phyloP scores from a whole-genome alignment of 2,888 invertebrate genomes.

The Andrena bicolor region DNA sequence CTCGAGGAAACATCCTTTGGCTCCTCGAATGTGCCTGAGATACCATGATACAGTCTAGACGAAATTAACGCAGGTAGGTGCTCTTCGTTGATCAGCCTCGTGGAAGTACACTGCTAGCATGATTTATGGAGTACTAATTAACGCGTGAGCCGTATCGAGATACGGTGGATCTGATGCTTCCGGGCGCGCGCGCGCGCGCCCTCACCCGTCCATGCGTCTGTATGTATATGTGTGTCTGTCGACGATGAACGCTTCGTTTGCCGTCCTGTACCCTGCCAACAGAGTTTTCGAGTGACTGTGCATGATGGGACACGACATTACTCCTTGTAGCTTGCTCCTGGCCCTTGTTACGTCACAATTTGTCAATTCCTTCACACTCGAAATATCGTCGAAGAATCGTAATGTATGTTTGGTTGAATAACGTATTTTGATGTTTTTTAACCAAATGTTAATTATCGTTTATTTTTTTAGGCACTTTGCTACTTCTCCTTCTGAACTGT shows the following conservation, averaged over 20 bases:
- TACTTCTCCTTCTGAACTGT: too few relatives aligned
- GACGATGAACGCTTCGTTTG: slow-evolving; percentile 56
- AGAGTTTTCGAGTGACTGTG: slow-evolving; percentile 27
- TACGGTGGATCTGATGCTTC: slow-evolving; percentile 51
- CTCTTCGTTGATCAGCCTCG: slow-evolving; percentile 69
- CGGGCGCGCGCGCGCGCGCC: not conserved
- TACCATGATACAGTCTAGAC: slow-evolving; percentile 47
- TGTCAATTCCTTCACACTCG: slow-evolving; percentile 18
- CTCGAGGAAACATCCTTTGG: slow-evolving; percentile 11
- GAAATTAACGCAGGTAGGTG: slow-evolving; percentile 67
- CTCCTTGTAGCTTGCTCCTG: slow-evolving; percentile 5
- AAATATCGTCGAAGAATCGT: not conserved
- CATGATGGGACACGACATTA: slow-evolving; percentile 23
- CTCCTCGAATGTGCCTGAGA: slow-evolving; percentile 13
- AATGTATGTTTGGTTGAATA: too few relatives aligned
- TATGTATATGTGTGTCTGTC: not conserved
- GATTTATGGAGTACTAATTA: slow-evolving; percentile 75
- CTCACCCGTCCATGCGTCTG: not conserved
- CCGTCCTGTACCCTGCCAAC: slow-evolving; percentile 23
- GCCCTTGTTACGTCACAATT: slow-evolving; percentile 6
- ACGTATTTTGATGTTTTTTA: too few relatives aligned
- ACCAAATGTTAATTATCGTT: not conserved
- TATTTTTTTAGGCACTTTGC: too few relatives aligned
- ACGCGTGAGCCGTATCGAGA: slow-evolving; percentile 66
- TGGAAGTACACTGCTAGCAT: slow-evolving; percentile 71